Base-by-base conservation (phyloP, 2,888 invertebrate genomes). In the Macaria liturata region DNA sequence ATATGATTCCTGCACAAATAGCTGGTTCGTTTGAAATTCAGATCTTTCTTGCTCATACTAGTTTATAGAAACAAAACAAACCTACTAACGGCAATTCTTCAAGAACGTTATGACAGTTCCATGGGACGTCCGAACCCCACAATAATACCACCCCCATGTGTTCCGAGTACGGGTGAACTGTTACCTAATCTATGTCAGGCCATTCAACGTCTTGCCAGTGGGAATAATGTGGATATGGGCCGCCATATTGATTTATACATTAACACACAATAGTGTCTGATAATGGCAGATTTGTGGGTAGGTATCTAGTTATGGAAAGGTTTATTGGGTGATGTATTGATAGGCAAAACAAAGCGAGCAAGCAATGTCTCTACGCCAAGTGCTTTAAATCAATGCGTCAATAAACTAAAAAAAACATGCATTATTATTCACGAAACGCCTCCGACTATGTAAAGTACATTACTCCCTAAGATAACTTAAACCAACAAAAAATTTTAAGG, bases 81-180 rank as follows among this genome's bases (percentile, higher is more conserved):
- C 20, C 20, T 20, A 20, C 20, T 20, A 20, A 3, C 4, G 9
- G 42, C 42, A 8, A 42, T 42, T 42, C 42, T 42, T 8, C 9
- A 9, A 8, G 9, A 42, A 42, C n/a, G 9, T 5, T 4, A 42
- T 4, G n/a, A 42, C 9, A n/a, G 5, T n/a, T 42, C n/a, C 42
- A 9, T n/a, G 42, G 8, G 9, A 42, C 9, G 42, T 4, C n/a
- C 42, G 42, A 42, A 42, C 81, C 83, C 84, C 81, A 76, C 75
- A 68, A 69, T 70, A 70, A 45, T 45, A n/a, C 47, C 67, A 82
- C 87, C 86, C 87, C 82, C 89, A 86, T 86, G 76, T 84, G 77
- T 75, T 78, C 20, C 40, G 31, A 57, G 47, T 57, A 48, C 37
- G 51, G 51, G 71, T 32, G 7, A 45, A 52, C 55, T 60, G 34